A percentile compares a stretch with the other conserved stretches of the same genome.
Evolutionary conservation across 2,888 invertebrate species (phyloP).

Genomic region (Steinernema carpocapsae): DNA sequence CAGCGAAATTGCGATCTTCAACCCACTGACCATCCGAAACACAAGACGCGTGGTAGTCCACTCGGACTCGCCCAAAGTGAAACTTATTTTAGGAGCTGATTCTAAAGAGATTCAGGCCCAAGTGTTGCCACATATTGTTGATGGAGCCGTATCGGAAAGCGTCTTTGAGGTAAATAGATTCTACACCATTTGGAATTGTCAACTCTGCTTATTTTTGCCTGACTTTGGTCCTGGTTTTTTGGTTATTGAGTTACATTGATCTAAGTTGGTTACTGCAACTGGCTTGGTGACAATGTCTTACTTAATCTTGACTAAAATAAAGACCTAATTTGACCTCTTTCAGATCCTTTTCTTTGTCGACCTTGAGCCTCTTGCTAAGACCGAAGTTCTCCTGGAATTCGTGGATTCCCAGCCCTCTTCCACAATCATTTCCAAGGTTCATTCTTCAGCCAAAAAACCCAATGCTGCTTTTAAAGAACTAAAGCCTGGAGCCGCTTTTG

Average conservation of each 20-base stretch:
- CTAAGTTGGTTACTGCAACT: no score
- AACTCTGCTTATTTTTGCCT: no score
- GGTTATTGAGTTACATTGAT: no score
- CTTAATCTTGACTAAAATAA: no score
- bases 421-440: not conserved
- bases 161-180: not conserved
- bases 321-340: no score
- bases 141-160: not conserved
- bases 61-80: constrained; percentile 36
- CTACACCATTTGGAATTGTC: constrained; percentile 20
- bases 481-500: not conserved
- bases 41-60: constrained; percentile 16
- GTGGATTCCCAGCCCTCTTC: not conserved
- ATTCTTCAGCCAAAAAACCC: not conserved
- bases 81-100: constrained; percentile 18
- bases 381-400: constrained; percentile 30
- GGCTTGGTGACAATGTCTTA: no score
- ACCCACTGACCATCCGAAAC: constrained; percentile 36
- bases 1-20: constrained; percentile 37
- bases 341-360: constrained; percentile 39
- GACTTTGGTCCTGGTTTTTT: no score
- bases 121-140: constrained; percentile 33
- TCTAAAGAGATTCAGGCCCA: constrained; percentile 32
- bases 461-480: not conserved
- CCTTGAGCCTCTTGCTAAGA: constrained; percentile 20